phyloP scores from a whole-genome alignment of 1,140 invertebrate genomes.

The Euwallacea fornicatus region DNA sequence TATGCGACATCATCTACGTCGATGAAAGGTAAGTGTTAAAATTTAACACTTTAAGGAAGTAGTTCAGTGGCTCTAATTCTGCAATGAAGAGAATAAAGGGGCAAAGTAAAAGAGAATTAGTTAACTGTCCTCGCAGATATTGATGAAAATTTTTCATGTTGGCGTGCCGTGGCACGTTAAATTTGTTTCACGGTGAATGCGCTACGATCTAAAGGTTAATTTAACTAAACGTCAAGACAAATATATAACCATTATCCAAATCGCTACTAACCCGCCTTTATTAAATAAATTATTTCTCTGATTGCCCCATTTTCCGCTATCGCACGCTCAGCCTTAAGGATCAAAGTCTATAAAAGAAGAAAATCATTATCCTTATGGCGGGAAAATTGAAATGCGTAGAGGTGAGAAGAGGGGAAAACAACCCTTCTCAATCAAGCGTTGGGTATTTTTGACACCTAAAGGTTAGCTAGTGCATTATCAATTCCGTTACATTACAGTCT shows the following conservation, averaged over 20 bases:
- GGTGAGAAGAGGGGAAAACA: no score
- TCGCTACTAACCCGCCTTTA: background rate
- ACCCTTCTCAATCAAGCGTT: no score
- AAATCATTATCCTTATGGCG: no score
- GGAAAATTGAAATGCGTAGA: no score
- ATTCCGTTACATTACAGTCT: no score
- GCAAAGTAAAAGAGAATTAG: background rate
- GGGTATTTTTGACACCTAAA: no score
- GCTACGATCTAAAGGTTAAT: slow-evolving; percentile 11
- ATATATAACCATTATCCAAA: slow-evolving; percentile 17
- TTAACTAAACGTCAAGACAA: slow-evolving; percentile 14
- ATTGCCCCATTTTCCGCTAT: background rate
- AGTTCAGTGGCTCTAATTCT: background rate
- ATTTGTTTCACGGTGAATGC: background rate
- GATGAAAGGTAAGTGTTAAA: slow-evolving; percentile 28
- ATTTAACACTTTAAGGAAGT: background rate
- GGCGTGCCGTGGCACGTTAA: slow-evolving; percentile 8
- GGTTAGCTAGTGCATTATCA: no score
- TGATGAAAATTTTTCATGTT: slow-evolving; percentile 10
- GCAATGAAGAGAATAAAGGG: background rate
- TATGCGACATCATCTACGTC: slow-evolving; percentile 38
- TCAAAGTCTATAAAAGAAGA: no score
- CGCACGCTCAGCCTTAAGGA: no score
- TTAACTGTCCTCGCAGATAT: background rate
- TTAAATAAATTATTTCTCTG: slow-evolving; percentile 3